Conservation (phyloP, 35 echinoderm and acorn worm genomes). For the Heliocidaris erythrogramma region DNA sequence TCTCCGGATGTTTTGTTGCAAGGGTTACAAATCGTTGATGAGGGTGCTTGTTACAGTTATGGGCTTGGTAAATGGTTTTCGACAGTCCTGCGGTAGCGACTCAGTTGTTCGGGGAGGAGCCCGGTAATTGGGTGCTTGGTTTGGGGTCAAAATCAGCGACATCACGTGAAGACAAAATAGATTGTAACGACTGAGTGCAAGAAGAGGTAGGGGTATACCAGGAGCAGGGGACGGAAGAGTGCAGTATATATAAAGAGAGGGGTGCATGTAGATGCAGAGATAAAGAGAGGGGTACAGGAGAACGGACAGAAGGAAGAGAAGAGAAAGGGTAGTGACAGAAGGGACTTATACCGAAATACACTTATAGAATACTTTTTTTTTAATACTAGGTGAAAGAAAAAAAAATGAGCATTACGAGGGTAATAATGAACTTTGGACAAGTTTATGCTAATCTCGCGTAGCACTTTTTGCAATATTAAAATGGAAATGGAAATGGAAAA, state of each 20-base stretch:
- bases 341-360: background rate
- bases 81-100: slow-evolving; percentile 1
- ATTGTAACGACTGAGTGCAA: background rate
- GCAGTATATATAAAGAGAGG: background rate
- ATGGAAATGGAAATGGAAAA: background rate
- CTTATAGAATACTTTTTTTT: background rate
- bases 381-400: background rate
- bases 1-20: background rate
- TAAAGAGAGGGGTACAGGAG: background rate
- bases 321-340: background rate
- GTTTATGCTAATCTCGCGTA: too few relatives aligned
- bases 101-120: background rate
- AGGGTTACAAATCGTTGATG: background rate
- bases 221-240: background rate
- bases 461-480: background rate
- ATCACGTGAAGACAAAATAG: background rate
- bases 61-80: slow-evolving; percentile 12
- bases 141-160: slow-evolving; percentile 21
- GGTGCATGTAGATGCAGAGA: background rate
- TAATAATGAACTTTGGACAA: too few relatives aligned
- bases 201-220: background rate
- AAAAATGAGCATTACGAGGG: background rate
- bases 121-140: slow-evolving; percentile 35
- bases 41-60: background rate
- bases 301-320: background rate